Conservation (phyloP, 2,888 invertebrate genomes). For the Campoplex capitator region DNA sequence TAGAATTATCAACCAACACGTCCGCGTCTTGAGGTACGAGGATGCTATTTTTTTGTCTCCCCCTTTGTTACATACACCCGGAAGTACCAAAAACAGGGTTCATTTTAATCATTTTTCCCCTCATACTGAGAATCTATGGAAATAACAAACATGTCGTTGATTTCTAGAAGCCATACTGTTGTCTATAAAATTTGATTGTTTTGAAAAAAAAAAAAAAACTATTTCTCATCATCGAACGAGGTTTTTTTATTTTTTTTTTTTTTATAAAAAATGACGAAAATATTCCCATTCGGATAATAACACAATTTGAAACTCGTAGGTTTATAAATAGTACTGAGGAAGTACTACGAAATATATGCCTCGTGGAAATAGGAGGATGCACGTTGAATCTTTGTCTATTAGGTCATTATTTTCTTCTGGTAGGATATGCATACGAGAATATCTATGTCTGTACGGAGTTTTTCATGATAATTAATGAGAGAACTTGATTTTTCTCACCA, state of each 20-base stretch:
- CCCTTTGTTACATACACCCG: neutral
- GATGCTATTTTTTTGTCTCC: neutral
- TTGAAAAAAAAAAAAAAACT: no score
- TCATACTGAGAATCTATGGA: no score
- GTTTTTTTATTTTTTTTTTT: no score
- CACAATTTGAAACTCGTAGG: constrained; percentile 35
- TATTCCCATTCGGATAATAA: neutral
- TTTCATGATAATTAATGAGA: no score
- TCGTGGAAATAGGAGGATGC: constrained; percentile 71
- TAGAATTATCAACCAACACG: constrained; percentile 50
- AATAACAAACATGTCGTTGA: no score
- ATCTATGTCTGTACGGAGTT: no score
- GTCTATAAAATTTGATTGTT: no score
- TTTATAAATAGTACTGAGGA: constrained; percentile 62
- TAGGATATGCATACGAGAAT: constrained; percentile 20
- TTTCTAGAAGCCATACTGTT: no score
- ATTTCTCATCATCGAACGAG: no score
- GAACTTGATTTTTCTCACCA: constrained; percentile 12
- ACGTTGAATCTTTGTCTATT: constrained; percentile 71
- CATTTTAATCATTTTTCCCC: no score
- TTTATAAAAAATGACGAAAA: neutral
- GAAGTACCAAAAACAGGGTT: no score
- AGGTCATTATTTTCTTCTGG: constrained; percentile 72
- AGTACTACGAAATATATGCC: constrained; percentile 68
- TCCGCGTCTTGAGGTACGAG: constrained; percentile 57